These are phyloP conservation scores for Halocynthia aurantium DNA, from an alignment of 23 tunicate species.

Conservation along the genomic window DNA sequence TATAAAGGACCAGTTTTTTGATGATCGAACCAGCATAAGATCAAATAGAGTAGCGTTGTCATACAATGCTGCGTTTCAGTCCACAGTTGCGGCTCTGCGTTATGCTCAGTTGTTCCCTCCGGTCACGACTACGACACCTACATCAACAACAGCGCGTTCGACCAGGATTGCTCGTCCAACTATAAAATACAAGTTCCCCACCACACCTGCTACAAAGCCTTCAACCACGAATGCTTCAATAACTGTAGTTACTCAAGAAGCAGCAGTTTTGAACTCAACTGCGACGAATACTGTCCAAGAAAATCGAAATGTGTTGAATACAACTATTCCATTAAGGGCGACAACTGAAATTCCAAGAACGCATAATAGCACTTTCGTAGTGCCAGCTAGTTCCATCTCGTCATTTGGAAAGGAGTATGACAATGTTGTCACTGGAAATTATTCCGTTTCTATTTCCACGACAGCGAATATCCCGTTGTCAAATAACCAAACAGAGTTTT, in stretches of 20 bases:
- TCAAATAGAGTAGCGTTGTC: slow-evolving; percentile 62
- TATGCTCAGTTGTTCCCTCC: slow-evolving; percentile 71
- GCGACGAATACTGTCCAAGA: too few species aligned
- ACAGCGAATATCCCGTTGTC: too few species aligned
- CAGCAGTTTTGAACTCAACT: background rate
- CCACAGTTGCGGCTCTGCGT: slow-evolving; percentile 71
- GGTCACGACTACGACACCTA: slow-evolving; percentile 30
- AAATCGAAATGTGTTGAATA: too few species aligned
- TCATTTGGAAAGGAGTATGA: too few species aligned
- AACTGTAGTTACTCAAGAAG: background rate
- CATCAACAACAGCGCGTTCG: slow-evolving; percentile 8
- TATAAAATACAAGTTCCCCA: background rate
- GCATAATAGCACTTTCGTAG: too few species aligned
- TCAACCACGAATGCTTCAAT: slow-evolving; percentile 33
- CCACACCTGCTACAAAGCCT: background rate
- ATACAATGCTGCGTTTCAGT: slow-evolving; percentile 92
- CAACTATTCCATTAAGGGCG: too few species aligned
- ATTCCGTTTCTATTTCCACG: too few species aligned
- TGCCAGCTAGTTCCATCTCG: too few species aligned
- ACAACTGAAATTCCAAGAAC: too few species aligned
- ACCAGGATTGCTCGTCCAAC: background rate
- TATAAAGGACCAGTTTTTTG: slow-evolving; percentile 42
- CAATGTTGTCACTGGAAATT: too few species aligned
- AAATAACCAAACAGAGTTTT: too few species aligned
- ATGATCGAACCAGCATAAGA: slow-evolving; percentile 51